Conservation (phyloP, 1,140 invertebrate species). For the Episyrphus balteatus region DNA sequence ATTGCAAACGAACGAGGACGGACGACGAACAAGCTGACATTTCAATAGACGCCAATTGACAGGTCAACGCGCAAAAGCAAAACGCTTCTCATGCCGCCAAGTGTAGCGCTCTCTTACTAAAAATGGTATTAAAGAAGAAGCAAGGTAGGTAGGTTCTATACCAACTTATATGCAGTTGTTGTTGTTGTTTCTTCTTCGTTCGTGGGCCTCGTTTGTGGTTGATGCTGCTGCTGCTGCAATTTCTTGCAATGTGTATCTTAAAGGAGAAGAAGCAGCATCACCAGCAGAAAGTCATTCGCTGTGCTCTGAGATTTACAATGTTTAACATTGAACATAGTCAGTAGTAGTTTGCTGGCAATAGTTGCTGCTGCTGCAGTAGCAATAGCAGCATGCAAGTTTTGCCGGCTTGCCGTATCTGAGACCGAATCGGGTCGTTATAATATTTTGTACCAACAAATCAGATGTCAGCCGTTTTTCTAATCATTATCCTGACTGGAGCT, state of each 20-base stretch:
- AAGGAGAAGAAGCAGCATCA: no score
- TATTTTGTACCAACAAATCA: conserved; percentile 35
- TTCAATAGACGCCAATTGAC: conserved; percentile 37
- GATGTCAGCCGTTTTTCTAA: conserved; percentile 29
- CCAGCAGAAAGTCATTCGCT: no score
- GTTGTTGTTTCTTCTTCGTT: not conserved
- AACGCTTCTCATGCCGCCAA: not conserved
- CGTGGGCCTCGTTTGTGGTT: no score
- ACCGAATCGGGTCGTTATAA: conserved; percentile 34
- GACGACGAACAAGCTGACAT: conserved; percentile 23
- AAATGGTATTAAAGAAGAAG: no score
- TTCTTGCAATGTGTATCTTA: no score
- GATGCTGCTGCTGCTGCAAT: no score
- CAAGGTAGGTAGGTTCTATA: no score
- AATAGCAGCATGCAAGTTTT: not conserved
- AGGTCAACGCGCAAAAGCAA: conserved; percentile 32
- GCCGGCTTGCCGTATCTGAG: conserved; percentile 10
- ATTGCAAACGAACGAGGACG: not conserved
- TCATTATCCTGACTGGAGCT: conserved; percentile 10
- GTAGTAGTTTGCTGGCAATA: not conserved
- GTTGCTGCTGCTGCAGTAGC: not conserved
- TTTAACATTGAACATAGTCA: no score
- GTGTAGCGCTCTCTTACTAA: not conserved
- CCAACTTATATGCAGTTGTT: no score
- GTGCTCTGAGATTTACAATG: no score